These are phyloP conservation scores for Cotesia typhae DNA, from an alignment of 1,140 invertebrate genomes.

Conservation along the genomic window DNA sequence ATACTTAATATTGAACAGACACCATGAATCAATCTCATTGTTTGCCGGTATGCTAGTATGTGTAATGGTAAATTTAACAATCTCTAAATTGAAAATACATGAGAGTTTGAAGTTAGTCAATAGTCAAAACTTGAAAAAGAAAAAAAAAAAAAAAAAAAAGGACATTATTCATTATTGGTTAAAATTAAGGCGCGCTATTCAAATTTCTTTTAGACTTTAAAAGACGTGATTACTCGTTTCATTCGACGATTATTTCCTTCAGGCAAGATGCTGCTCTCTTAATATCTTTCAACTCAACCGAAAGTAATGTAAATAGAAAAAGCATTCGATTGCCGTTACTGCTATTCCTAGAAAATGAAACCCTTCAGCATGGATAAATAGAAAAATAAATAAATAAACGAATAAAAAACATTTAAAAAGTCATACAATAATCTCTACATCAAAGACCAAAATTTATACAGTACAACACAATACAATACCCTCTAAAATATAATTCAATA, in stretches of 20 bases:
- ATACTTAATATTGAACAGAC: too few species aligned
- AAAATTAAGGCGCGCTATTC: too few species aligned
- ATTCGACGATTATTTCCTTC: slow-evolving; percentile 24
- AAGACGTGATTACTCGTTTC: slow-evolving; percentile 26
- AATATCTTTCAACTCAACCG: slow-evolving; percentile 20
- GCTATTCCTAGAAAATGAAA: slow-evolving; percentile 23
- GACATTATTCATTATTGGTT: too few species aligned
- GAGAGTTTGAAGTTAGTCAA: too few species aligned
- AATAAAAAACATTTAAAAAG: too few species aligned
- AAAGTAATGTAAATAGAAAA: slow-evolving; percentile 34
- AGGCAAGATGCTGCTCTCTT: slow-evolving; percentile 25
- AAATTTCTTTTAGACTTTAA: not conserved
- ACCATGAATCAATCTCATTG: too few species aligned
- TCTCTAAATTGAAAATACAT: not conserved
- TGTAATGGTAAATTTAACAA: not conserved
- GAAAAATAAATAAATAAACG: not conserved
- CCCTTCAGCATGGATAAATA: not conserved
- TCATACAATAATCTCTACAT: not conserved
- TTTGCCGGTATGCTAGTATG: too few species aligned
- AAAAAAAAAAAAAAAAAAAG: too few species aligned
- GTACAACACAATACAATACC: not conserved
- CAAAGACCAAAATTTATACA: not conserved
- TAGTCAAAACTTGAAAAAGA: too few species aligned
- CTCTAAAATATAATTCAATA: too few species aligned
- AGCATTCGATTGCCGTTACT: slow-evolving; percentile 25